Evolutionary conservation across 2,888 invertebrate genomes (phyloP), one percentile per base, ranked within the genome.

Genomic region (Cataglyphis albicans): DNA sequence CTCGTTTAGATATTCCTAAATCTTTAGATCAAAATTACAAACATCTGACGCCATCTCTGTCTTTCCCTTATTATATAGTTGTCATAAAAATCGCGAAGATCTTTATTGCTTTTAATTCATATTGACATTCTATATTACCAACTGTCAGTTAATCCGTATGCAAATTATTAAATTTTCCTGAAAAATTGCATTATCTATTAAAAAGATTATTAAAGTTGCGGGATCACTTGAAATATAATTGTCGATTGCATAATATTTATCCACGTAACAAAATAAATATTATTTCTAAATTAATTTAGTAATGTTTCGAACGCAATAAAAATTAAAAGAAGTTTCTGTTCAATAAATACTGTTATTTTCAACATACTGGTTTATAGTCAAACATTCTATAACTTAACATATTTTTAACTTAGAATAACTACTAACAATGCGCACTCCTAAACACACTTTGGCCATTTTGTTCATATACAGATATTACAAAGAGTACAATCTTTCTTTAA

Each of bases 301-400:
- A 32, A 61, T 61, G 15, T 52, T 52, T 64, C 7, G 7, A 65
- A 76, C 9, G 25, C 7, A 48, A 0, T 70, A 25, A 78, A 70
- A 68, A 4, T 21, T 52, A n/a, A n/a, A n/a, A 35, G 15, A 32
- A 25, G 5, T 59, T 48, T 61, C 59, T 15, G 18, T 70, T 80
- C 70, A 80, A 80, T 70, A 80, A 80, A 80, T 80, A 80, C 59
- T 80, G 57, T 80, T 80, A 80, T 80, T 80, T 52, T 68, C 41
- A 80, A 80, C 68, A 59, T 76, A 65, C 12, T 68, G 29, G 10
- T 32, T 76, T 35, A 41, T 70, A 68, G 18, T 59, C 70, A 44
- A 76, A 65, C 38, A 38, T 67, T 65, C 76, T 65, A 32, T 68
- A 78, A 78, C 44, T 61, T 12, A 70, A 70, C n/a, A 68, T 70